Conservation (phyloP, 2,888 invertebrate species). For the Melanargia galathea region DNA sequence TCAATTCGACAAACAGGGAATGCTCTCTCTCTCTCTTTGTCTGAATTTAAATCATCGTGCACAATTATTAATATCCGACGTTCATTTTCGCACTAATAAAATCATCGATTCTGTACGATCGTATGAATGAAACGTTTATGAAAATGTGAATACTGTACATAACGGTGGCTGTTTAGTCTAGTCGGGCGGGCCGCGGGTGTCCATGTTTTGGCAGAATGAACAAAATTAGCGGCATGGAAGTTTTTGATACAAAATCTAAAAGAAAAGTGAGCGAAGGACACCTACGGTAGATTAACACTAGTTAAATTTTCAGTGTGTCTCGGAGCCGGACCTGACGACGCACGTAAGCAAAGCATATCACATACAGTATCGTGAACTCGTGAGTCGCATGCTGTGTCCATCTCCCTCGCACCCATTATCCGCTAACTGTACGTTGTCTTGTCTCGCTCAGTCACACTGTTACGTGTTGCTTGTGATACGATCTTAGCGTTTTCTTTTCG, state of each 20-base stretch:
- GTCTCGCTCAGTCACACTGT: slow-evolving; percentile 53
- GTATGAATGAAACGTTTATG: slow-evolving; percentile 22
- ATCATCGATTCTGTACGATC: slow-evolving; percentile 13
- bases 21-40: neutral
- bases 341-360: slow-evolving; percentile 76
- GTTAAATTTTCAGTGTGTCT: slow-evolving; percentile 79
- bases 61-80: slow-evolving; percentile 23
- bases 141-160: slow-evolving; percentile 50
- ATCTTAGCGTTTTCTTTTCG: slow-evolving; percentile 32
- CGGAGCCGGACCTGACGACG: slow-evolving; percentile 76
- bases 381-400: slow-evolving; percentile 75
- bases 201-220: slow-evolving; percentile 50
- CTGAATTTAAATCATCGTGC: slow-evolving; percentile 13
- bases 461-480: slow-evolving; percentile 37
- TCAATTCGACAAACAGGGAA: slow-evolving; percentile 8
- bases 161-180: slow-evolving; percentile 44
- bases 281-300: slow-evolving; percentile 71
- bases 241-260: slow-evolving; percentile 40
- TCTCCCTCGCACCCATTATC: slow-evolving; percentile 64
- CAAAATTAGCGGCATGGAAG: slow-evolving; percentile 38
- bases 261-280: slow-evolving; percentile 47
- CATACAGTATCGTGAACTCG: slow-evolving; percentile 69
- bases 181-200: slow-evolving; percentile 54
- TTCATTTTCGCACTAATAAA: slow-evolving; percentile 29
- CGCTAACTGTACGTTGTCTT: slow-evolving; percentile 61